Evolutionary conservation across 2,113 vertebrate species (phyloP).

Genomic region (Terrapene triunguis): DNA sequence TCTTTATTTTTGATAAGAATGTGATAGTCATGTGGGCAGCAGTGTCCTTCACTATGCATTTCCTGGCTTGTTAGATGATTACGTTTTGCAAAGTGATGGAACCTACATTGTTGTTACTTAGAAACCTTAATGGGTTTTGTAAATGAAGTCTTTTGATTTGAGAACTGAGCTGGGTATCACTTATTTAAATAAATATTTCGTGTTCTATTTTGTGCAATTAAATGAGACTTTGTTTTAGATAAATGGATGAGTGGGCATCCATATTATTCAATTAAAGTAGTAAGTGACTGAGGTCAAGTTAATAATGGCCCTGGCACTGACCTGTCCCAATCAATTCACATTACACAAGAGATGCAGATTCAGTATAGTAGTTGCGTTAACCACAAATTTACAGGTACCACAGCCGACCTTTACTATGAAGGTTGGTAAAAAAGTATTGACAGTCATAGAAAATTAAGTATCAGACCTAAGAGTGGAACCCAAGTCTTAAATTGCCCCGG

Average conservation of each 20-base stretch:
- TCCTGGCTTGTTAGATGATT: constrained; percentile 4
- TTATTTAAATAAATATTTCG: neutral
- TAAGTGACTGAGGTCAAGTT: neutral
- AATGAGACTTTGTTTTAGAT: neutral
- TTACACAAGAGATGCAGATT: neutral
- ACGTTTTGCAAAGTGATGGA: neutral
- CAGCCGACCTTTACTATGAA: neutral
- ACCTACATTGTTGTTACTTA: constrained; percentile 11
- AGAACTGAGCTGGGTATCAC: neutral
- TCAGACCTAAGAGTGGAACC: neutral
- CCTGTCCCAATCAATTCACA: neutral
- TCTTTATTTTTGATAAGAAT: constrained; percentile 22
- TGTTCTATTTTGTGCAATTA: neutral
- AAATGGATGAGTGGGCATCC: neutral
- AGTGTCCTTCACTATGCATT: neutral
- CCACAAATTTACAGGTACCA: neutral
- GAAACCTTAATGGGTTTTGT: neutral
- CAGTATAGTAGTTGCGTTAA: neutral
- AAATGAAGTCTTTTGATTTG: neutral
- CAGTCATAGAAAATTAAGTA: neutral
- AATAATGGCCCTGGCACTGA: neutral
- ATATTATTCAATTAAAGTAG: neutral
- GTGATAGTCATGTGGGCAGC: neutral
- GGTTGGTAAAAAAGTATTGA: neutral
- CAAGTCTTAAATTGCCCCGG: neutral